phyloP scores from a whole-genome alignment of 1,140 invertebrate species.

The Sitophilus oryzae region DNA sequence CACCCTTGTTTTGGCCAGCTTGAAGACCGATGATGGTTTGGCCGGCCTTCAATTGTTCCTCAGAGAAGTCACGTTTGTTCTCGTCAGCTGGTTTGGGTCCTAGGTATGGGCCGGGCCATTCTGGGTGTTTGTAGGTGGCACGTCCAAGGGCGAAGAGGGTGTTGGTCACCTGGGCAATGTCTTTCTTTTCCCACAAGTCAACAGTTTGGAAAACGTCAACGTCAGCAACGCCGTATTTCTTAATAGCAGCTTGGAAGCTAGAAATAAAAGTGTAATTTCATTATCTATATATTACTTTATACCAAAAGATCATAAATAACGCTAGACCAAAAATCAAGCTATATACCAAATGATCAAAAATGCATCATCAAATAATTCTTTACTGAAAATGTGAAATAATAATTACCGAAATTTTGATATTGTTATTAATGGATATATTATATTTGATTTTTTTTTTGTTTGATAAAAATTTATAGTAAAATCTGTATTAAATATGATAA shows the following conservation, averaged over 20 bases:
- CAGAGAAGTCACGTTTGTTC: conserved; percentile 85
- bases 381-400: conserved; percentile 6
- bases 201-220: conserved; percentile 95
- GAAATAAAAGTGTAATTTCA: conserved; percentile 34
- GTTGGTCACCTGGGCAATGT: conserved; percentile 88
- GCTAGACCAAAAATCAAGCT: too few relatives aligned
- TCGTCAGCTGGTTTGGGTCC: conserved; percentile 88
- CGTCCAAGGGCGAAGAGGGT: conserved; percentile 89
- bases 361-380: conserved; percentile 4
- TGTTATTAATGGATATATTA: too few relatives aligned
- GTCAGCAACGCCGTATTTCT: conserved; percentile 83
- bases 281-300: too few relatives aligned
- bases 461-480: too few relatives aligned
- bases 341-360: too few relatives aligned
- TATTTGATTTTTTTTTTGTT: too few relatives aligned
- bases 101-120: conserved; percentile 82
- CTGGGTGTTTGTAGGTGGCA: conserved; percentile 84
- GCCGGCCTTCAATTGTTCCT: conserved; percentile 85
- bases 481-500: too few relatives aligned
- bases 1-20: conserved; percentile 93
- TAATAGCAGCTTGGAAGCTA: conserved; percentile 86
- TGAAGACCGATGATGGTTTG: conserved; percentile 89
- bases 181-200: conserved; percentile 91
- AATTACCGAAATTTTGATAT: too few relatives aligned
- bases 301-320: too few relatives aligned